These are phyloP conservation scores for Syngnathus typhle DNA, from an alignment of 2,113 vertebrate species.

Conservation along the genomic window DNA sequence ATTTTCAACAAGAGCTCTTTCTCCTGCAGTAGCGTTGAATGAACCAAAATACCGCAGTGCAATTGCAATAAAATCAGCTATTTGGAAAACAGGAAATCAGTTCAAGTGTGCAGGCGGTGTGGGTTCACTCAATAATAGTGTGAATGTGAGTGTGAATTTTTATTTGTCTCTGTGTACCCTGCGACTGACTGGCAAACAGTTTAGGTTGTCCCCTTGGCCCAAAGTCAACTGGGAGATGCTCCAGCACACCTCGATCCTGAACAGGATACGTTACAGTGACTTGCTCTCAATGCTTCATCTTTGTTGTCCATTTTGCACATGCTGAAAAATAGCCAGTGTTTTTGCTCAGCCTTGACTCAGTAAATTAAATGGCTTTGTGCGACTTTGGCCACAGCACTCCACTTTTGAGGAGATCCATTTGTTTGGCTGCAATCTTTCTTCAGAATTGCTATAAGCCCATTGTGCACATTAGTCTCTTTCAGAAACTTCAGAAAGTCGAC, in stretches of 20 bases:
- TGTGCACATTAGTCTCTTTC: background rate
- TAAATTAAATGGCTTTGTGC: background rate
- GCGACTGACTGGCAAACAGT: too few species aligned
- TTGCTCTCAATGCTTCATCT: background rate
- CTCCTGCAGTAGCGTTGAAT: background rate
- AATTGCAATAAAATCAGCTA: background rate
- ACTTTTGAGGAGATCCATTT: constrained; percentile 1
- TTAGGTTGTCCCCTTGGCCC: too few species aligned
- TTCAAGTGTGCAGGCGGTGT: too few species aligned
- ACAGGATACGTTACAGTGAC: background rate
- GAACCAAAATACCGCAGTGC: background rate
- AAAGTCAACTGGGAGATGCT: background rate
- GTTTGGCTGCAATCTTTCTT: constrained; percentile 8
- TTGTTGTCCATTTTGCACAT: background rate
- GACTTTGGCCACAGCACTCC: background rate
- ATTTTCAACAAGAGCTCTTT: constrained; percentile 28
- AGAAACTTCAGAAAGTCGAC: background rate
- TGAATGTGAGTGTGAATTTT: too few species aligned
- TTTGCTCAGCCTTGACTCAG: background rate
- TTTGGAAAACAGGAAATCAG: background rate
- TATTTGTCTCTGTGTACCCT: too few species aligned
- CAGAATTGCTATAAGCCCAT: background rate
- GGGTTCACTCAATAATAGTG: too few species aligned
- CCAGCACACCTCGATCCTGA: background rate
- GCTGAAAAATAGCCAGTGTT: constrained; percentile 9